These are phyloP conservation scores for Myiotriccus ornatus DNA, from an alignment of 2,797 vertebrate genomes.

Conservation along the genomic window DNA sequence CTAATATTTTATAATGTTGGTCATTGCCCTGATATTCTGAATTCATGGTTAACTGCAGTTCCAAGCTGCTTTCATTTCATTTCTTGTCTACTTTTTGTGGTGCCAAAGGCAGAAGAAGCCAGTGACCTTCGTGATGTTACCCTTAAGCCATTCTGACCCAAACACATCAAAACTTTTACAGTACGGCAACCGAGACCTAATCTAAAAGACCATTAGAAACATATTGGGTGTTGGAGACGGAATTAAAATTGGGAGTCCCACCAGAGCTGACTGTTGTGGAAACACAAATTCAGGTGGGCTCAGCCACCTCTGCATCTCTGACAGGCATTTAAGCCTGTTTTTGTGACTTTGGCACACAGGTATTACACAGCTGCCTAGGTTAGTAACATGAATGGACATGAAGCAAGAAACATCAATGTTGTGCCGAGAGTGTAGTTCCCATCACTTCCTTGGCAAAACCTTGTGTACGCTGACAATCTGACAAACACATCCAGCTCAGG, in stretches of 20 bases:
- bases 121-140: background rate
- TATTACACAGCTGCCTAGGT: background rate
- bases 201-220: background rate
- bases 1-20: background rate
- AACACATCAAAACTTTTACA: background rate
- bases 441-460: background rate
- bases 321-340: background rate
- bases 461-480: background rate
- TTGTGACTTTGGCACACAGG: background rate
- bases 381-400: background rate
- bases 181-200: background rate
- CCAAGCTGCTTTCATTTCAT: background rate
- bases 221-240: accelerated
- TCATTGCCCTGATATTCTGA: background rate
- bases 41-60: background rate
- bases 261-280: background rate
- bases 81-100: background rate
- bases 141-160: background rate
- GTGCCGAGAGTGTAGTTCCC: background rate
- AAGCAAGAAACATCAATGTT: conserved; percentile 13
- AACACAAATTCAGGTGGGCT: background rate
- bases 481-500: background rate
- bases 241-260: background rate
- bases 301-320: background rate
- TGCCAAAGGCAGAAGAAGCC: background rate